These are phyloP conservation scores for Theonella swinhoei DNA, from an alignment of 37 sponge, comb jelly and placozoan genomes.

Conservation along the genomic window DNA sequence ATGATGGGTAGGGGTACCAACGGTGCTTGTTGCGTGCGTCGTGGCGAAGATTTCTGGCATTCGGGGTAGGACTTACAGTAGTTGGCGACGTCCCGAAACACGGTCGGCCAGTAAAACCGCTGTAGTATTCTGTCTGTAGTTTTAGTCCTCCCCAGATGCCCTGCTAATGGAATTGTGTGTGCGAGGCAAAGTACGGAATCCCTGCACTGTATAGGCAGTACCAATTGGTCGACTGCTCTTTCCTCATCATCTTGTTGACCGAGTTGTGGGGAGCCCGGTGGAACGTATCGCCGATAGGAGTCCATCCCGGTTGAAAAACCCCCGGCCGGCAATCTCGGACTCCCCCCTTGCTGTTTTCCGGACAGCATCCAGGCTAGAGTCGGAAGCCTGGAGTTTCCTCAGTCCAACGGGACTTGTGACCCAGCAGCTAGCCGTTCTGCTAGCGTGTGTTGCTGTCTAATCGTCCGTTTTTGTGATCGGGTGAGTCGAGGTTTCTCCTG, in stretches of 20 bases:
- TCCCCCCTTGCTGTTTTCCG: no score
- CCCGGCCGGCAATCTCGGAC: no score
- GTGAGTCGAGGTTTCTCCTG: no score
- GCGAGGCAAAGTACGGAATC: slow-evolving; percentile 3
- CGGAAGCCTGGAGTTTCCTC: background rate
- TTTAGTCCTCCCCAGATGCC: slow-evolving; percentile 55
- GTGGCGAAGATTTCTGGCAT: slow-evolving; percentile 22
- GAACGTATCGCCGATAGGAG: background rate
- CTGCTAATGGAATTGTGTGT: slow-evolving; percentile 58
- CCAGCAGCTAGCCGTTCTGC: background rate
- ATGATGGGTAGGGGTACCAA: slow-evolving; percentile 48
- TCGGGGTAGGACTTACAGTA: slow-evolving; percentile 32
- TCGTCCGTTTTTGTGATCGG: background rate
- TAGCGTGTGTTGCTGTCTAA: background rate
- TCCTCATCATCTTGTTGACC: slow-evolving; percentile 2
- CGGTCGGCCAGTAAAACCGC: slow-evolving; percentile 58
- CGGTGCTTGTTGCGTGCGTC: slow-evolving; percentile 21
- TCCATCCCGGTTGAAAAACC: background rate
- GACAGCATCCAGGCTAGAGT: no score
- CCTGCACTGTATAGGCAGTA: slow-evolving; percentile 22
- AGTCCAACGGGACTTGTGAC: background rate
- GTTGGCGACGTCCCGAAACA: slow-evolving; percentile 37
- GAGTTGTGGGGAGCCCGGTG: background rate
- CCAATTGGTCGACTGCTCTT: slow-evolving; percentile 28
- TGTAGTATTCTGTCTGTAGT: slow-evolving; percentile 30